Evolutionary conservation across 1,140 invertebrate species (phyloP).

Genomic region (Anthonomus grandis): DNA sequence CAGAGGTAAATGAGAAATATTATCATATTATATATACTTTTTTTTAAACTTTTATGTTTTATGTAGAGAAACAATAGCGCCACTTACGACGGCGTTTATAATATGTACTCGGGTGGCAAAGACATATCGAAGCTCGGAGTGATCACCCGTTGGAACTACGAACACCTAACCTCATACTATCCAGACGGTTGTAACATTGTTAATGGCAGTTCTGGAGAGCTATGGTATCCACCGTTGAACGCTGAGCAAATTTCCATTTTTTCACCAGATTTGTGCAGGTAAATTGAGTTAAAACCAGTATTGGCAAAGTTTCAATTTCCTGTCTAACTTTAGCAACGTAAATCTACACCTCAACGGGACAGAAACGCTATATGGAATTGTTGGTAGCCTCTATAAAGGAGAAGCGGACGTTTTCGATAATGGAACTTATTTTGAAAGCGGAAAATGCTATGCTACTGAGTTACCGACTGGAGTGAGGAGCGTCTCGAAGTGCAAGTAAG

Average conservation of each 20-base stretch:
- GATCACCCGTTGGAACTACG: conserved; percentile 65
- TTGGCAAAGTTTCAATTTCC: too few relatives aligned
- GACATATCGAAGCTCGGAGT: conserved; percentile 63
- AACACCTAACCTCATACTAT: conserved; percentile 56
- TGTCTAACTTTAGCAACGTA: conserved; percentile 28
- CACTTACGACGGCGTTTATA: conserved; percentile 70
- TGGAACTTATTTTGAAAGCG: conserved; percentile 59
- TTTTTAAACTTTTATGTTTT: neutral
- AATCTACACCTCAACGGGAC: conserved; percentile 26
- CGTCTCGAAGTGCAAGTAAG: conserved; percentile 60
- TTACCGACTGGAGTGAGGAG: conserved; percentile 61
- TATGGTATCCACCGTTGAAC: conserved; percentile 66
- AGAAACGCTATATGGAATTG: conserved; percentile 50
- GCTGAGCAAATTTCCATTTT: conserved; percentile 60
- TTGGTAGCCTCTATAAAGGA: conserved; percentile 59
- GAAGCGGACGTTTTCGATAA: conserved; percentile 64
- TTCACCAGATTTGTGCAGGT: conserved; percentile 69
- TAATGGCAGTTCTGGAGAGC: conserved; percentile 69
- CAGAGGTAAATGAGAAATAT: conserved; percentile 56
- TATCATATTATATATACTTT: neutral
- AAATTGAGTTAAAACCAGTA: too few relatives aligned
- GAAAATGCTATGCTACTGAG: conserved; percentile 55
- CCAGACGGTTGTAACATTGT: conserved; percentile 59
- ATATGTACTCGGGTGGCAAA: conserved; percentile 66
- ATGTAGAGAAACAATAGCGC: conserved; percentile 64